These are phyloP conservation scores for Erebia ligea DNA, from an alignment of 2,888 invertebrate genomes.

Conservation along the genomic window DNA sequence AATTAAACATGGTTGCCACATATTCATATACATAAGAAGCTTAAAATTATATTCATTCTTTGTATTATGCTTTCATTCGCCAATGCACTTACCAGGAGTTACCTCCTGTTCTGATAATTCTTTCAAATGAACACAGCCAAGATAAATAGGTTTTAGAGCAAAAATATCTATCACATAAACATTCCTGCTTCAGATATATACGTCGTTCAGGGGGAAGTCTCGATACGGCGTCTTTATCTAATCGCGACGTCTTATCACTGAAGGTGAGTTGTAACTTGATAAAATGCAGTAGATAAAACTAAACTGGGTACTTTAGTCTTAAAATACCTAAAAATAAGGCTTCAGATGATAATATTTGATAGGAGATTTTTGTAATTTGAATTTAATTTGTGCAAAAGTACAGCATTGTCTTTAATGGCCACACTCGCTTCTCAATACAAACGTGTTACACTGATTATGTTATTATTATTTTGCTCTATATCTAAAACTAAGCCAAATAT, in stretches of 20 bases:
- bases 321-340: neutral
- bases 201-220: slow-evolving; percentile 25
- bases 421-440: too few species aligned
- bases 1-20: too few species aligned
- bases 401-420: too few species aligned
- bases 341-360: too few species aligned
- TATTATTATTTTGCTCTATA: too few species aligned
- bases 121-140: slow-evolving; percentile 4
- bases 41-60: too few species aligned
- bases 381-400: too few species aligned
- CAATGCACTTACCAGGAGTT: slow-evolving; percentile 32
- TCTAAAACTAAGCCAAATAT: too few species aligned
- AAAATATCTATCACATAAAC: slow-evolving; percentile 21
- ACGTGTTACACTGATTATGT: too few species aligned
- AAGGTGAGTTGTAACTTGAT: slow-evolving; percentile 48
- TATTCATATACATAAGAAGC: too few species aligned
- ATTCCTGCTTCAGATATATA: slow-evolving; percentile 24
- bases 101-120: slow-evolving; percentile 15
- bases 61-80: neutral
- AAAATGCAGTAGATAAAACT: slow-evolving; percentile 34
- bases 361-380: too few species aligned
- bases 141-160: neutral
- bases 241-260: slow-evolving; percentile 48
- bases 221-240: slow-evolving; percentile 50
- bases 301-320: neutral